Percentiles rank a stretch among this genome's conserved stretches.
These are phyloP conservation scores for Notechis scutatus DNA, from an alignment of 2,113 vertebrate species.

Conservation along the genomic window DNA sequence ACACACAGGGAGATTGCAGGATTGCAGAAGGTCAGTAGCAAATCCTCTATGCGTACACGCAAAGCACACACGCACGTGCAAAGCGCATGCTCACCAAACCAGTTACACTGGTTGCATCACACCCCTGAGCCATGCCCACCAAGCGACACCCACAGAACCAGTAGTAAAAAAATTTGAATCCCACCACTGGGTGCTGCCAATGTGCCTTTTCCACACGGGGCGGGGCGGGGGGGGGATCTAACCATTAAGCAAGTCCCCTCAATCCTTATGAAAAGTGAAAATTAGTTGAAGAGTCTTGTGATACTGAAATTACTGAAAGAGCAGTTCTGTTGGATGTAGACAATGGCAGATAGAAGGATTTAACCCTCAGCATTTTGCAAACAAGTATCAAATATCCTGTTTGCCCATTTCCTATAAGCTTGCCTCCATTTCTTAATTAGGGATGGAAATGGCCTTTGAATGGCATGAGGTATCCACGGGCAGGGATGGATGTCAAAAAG, in stretches of 20 bases:
- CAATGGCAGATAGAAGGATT: not conserved
- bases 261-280: not conserved
- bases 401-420: not conserved
- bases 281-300: not conserved
- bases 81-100: no score
- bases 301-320: not conserved
- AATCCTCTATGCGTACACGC: no score
- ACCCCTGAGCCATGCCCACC: no score
- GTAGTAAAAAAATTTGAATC: no score
- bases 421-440: not conserved
- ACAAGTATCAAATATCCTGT: not conserved
- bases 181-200: not conserved
- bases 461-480: not conserved
- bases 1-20: no score
- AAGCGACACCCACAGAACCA: no score
- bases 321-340: not conserved
- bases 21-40: no score
- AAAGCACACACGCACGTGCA: no score
- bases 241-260: not conserved
- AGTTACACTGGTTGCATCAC: no score
- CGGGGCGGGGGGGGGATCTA: fast-evolving
- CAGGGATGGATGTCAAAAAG: not conserved
- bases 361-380: not conserved
- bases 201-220: not conserved
- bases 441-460: not conserved